These are phyloP conservation scores for Melinaea menophilus DNA, from an alignment of 2,888 invertebrate species.

Conservation along the genomic window DNA sequence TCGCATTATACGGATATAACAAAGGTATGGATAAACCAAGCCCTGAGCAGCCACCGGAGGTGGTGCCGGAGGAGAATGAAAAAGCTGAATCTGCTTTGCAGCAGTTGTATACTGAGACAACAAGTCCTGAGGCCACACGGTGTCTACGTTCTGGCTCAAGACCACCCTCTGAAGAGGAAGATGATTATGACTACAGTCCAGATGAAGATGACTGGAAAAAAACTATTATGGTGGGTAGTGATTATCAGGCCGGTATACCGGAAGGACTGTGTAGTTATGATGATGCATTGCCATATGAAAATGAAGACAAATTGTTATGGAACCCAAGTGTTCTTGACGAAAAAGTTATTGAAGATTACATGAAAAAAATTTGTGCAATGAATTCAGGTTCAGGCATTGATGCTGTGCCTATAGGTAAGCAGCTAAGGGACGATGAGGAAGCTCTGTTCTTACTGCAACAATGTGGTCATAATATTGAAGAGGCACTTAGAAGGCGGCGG, in stretches of 20 bases:
- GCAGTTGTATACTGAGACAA: constrained; percentile 62
- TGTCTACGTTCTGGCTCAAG: constrained; percentile 81
- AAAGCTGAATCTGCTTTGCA: constrained; percentile 72
- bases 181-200: constrained; percentile 88
- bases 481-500: constrained; percentile 89
- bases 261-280: constrained; percentile 95
- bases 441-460: constrained; percentile 93
- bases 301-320: constrained; percentile 97
- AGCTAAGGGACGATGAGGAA: constrained; percentile 92
- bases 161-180: constrained; percentile 89
- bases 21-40: constrained; percentile 66
- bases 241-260: constrained; percentile 96
- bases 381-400: constrained; percentile 65
- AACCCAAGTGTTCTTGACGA: constrained; percentile 88
- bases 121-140: constrained; percentile 65
- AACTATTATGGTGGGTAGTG: constrained; percentile 96
- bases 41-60: constrained; percentile 54
- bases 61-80: constrained; percentile 60
- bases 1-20: constrained; percentile 92
- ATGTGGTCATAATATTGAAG: constrained; percentile 96
- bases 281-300: constrained; percentile 95
- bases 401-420: constrained; percentile 84
- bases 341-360: constrained; percentile 87
- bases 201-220: constrained; percentile 94
- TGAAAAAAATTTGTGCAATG: constrained; percentile 79